Evolutionary conservation across 2,888 invertebrate genomes (phyloP).

Genomic region (Linhomoeus sp.): DNA sequence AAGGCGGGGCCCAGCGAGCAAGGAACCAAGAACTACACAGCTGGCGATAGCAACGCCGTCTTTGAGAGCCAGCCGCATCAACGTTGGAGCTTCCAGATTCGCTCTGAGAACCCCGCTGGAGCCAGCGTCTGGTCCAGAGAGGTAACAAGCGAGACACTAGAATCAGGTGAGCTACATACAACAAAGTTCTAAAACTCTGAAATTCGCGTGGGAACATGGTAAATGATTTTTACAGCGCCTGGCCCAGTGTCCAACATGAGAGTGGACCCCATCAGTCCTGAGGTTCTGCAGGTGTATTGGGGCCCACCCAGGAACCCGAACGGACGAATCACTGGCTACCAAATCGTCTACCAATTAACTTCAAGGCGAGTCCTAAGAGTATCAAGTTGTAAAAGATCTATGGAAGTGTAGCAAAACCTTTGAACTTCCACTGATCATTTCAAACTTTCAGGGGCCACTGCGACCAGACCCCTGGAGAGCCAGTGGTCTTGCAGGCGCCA

Average conservation of each 20-base stretch:
- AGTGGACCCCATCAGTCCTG: constrained; percentile 11
- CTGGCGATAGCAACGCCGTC: constrained; percentile 16
- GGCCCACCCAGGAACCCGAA: constrained; percentile 21
- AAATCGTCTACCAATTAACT: constrained; percentile 25
- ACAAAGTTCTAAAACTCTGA: too few species aligned
- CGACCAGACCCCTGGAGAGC: constrained; percentile 17
- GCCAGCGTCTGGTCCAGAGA: constrained; percentile 16
- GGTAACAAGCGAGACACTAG: too few species aligned
- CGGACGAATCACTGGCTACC: constrained; percentile 22
- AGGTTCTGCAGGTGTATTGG: constrained; percentile 22
- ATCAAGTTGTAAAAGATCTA: too few species aligned
- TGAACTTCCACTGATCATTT: too few species aligned
- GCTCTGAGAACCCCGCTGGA: constrained; percentile 24
- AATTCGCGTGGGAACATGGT: too few species aligned
- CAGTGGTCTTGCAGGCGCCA: constrained; percentile 14
- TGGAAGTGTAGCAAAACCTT: too few species aligned
- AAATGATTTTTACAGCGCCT: constrained; percentile 14
- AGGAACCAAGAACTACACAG: constrained; percentile 18
- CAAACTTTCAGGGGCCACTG: constrained; percentile 17
- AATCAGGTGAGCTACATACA: too few species aligned
- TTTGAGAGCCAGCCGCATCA: constrained; percentile 25
- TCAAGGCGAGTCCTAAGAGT: constrained; percentile 11
- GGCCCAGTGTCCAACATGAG: constrained; percentile 21
- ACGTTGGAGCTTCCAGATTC: constrained; percentile 24
- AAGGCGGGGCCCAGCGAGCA: constrained; percentile 9